Conservation (phyloP, 2,797 vertebrate genomes). For the Micrastur ruficollis region DNA sequence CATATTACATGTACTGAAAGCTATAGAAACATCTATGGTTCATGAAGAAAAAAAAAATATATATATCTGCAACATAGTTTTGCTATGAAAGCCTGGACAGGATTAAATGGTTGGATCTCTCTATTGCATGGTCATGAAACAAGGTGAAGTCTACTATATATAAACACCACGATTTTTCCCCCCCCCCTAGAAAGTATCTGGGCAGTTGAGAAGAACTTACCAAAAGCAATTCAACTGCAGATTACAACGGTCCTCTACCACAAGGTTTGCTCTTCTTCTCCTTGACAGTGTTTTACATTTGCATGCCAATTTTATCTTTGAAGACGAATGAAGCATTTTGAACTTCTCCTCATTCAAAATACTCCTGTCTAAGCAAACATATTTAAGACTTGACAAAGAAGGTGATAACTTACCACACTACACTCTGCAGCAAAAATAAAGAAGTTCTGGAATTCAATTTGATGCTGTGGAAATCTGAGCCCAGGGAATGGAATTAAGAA, state of each 20-base stretch:
- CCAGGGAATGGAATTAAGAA: background rate
- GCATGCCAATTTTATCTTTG: background rate
- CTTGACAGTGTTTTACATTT: background rate
- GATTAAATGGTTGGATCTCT: background rate
- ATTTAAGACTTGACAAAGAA: background rate
- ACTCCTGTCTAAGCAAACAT: background rate
- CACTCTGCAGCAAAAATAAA: background rate
- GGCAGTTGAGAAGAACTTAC: background rate
- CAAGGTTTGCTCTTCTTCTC: background rate
- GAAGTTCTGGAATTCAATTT: background rate
- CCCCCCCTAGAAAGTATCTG: background rate
- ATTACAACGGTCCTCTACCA: background rate
- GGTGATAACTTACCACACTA: background rate
- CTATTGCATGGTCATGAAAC: background rate
- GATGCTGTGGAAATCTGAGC: background rate
- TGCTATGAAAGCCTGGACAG: background rate
- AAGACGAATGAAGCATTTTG: constrained; percentile 2
- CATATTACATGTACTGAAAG: background rate
- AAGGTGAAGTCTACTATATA: background rate
- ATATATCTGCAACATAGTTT: background rate
- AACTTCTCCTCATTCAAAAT: background rate
- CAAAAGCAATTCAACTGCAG: background rate
- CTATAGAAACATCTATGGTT: background rate
- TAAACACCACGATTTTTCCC: background rate
- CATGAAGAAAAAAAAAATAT: background rate